These are phyloP conservation scores for Heteromyza rotundicornis DNA, from an alignment of 2,888 invertebrate genomes.

Conservation along the genomic window DNA sequence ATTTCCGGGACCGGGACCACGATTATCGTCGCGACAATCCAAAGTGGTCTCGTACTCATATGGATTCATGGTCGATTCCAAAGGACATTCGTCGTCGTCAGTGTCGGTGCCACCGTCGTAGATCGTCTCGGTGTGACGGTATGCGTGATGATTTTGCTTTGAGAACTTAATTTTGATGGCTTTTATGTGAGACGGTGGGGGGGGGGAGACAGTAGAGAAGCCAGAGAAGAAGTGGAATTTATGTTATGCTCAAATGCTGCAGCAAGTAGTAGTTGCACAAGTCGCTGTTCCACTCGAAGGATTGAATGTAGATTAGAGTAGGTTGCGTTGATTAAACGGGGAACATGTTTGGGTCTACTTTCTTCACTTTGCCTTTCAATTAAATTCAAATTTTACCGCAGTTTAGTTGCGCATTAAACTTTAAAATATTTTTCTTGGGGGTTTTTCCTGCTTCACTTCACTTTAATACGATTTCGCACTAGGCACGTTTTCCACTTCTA, in stretches of 20 bases:
- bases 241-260: no score
- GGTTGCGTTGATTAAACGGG: neutral
- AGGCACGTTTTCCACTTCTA: neutral
- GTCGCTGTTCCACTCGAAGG: no score
- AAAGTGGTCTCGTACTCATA: conserved; percentile 48
- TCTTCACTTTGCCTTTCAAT: neutral
- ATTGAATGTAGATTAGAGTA: no score
- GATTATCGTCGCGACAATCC: conserved; percentile 48
- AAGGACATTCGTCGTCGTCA: conserved; percentile 62
- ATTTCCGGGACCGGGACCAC: conserved; percentile 33
- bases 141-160: conserved; percentile 57
- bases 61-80: conserved; percentile 53
- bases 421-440: no score
- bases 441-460: neutral
- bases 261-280: no score
- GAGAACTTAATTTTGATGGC: conserved; percentile 61
- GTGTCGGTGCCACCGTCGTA: conserved; percentile 61
- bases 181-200: conserved; percentile 37
- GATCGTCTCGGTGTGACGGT: conserved; percentile 60
- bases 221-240: no score
- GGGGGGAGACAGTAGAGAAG: no score
- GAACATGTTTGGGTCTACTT: neutral
- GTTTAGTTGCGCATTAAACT: no score
- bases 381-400: neutral
- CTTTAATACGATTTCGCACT: no score